Evolutionary conservation across 2,888 invertebrate genomes (phyloP).

Genomic region (Willowsia nigromaculata): DNA sequence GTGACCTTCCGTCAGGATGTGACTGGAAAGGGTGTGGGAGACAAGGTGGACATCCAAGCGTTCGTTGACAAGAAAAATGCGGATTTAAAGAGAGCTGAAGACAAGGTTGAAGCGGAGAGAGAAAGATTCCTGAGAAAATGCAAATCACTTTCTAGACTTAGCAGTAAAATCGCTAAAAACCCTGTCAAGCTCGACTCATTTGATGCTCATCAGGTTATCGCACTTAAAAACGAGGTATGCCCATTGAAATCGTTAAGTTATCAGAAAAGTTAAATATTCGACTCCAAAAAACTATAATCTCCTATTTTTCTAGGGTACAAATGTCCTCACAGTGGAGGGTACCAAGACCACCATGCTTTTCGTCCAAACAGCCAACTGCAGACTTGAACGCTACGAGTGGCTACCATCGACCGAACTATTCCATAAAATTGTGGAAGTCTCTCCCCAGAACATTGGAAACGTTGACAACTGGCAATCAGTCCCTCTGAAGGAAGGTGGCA

Average conservation of each 20-base stretch:
- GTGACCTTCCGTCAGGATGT: conserved; percentile 67
- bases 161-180: conserved; percentile 37
- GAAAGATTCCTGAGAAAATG: conserved; percentile 55
- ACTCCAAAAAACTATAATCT: too few relatives aligned
- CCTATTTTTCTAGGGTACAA: conserved; percentile 40
- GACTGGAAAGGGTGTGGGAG: conserved; percentile 47
- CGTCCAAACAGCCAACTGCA: conserved; percentile 52
- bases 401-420: conserved; percentile 51
- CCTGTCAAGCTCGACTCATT: conserved; percentile 75
- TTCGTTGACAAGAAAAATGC: conserved; percentile 43
- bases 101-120: conserved; percentile 45
- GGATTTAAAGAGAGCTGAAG: conserved; percentile 38
- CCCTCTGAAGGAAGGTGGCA: background rate
- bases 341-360: conserved; percentile 34
- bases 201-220: conserved; percentile 74
- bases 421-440: conserved; percentile 29
- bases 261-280: too few relatives aligned
- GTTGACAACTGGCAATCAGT: conserved; percentile 57
- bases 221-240: conserved; percentile 55
- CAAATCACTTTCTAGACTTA: conserved; percentile 21
- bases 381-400: conserved; percentile 55
- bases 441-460: conserved; percentile 33
- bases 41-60: conserved; percentile 59
- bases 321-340: conserved; percentile 50
- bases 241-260: too few relatives aligned